phyloP scores from a whole-genome alignment of 1,140 invertebrate species.

The Macrobrachium nipponense region DNA sequence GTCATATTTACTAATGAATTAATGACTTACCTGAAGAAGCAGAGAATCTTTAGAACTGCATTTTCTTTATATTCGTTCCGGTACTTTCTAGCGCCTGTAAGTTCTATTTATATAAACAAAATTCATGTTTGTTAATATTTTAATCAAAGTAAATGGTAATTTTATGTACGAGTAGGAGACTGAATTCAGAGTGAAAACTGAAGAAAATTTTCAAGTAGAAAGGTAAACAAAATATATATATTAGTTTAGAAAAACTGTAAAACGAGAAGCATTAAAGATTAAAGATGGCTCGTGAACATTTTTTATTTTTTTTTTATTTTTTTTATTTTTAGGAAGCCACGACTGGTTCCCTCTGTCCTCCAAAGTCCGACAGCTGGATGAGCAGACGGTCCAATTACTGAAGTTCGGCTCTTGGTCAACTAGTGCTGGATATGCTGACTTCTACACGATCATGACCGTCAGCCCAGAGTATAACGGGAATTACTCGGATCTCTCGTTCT shows the following conservation, averaged over 20 bases:
- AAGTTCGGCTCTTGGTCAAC: slow-evolving; percentile 64
- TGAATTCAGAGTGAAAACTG: slow-evolving; percentile 12
- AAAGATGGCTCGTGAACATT: too few relatives aligned
- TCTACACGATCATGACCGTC: slow-evolving; percentile 59
- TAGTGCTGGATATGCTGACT: slow-evolving; percentile 62
- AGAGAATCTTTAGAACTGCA: background rate
- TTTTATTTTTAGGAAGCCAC: slow-evolving; percentile 46
- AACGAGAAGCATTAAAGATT: background rate
- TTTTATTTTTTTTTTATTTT: background rate
- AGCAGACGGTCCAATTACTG: slow-evolving; percentile 39
- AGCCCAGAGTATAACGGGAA: slow-evolving; percentile 48
- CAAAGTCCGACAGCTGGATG: slow-evolving; percentile 50
- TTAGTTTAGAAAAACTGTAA: background rate
- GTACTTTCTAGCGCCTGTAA: too few relatives aligned
- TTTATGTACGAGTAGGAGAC: background rate
- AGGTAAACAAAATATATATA: background rate
- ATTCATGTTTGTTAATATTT: too few relatives aligned
- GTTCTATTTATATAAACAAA: too few relatives aligned
- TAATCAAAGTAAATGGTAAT: too few relatives aligned
- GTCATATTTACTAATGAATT: too few relatives aligned
- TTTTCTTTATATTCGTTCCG: too few relatives aligned
- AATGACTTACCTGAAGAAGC: background rate
- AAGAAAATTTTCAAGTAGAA: background rate
- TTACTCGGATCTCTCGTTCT: slow-evolving; percentile 46
- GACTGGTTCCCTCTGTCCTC: slow-evolving; percentile 64